Base-by-base conservation (phyloP, 1,140 invertebrate genomes). In the Hyphantria cunea region DNA sequence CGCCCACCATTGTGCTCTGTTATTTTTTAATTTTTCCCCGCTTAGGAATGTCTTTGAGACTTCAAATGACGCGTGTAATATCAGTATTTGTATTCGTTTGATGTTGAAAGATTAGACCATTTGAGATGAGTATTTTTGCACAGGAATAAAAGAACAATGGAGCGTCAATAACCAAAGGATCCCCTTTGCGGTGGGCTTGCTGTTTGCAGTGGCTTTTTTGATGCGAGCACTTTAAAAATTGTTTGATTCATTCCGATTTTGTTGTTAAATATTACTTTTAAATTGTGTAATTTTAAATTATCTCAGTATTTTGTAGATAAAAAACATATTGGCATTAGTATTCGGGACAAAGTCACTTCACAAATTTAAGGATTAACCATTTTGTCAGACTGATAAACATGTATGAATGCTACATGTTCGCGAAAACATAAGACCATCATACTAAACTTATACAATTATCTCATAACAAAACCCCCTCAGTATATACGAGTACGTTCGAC, bases 11-110 rank as follows among this genome's bases (percentile, higher is more conserved):
- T 82, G 74, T 82, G 66, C 70, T 65, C 72, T 60, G 68, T 87
- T 80, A 87, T 88, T 88, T 90, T 87, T 90, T 86, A 86, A 86
- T 90, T 89, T 89, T 89, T 83, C 74, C 75, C 75, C 69, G 51
- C 64, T 59, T 62, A 58, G 75, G 87, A 90, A 90, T 90, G 83
- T 90, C 87, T 90, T 89, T 90, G 85, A 90, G 72, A 82, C 74
- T 82, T 89, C 84, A 90, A 90, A 90, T 90, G 87, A 88, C 76
- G 84, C 84, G 80, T 90, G 87, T 88, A 90, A 90, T 88, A 88
- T 85, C 74, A 81, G 83, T 75, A 80, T 83, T 83, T 84, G 70
- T 77, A 74, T 76, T 77, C 77, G 83, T 86, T 89, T 88, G 85
- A 89, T 86, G 84, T 89, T 70, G 54, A 76, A 83, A 87, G 83